Conservation (phyloP, 2,113 vertebrate genomes). For the Paracanthobrama guichenoti region DNA sequence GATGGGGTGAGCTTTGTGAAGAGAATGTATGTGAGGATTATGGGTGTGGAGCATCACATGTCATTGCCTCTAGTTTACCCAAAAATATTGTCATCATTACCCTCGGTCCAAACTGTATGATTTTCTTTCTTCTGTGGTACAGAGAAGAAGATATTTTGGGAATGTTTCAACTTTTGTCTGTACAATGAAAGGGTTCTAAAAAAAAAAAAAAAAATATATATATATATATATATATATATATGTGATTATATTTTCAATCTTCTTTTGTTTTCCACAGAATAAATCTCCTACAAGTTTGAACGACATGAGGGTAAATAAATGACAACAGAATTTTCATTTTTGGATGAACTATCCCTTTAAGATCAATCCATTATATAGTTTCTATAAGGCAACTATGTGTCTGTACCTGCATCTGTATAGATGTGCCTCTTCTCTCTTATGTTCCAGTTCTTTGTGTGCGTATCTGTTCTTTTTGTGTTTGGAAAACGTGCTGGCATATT, state of each 20-base stretch:
- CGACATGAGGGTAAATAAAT: background rate
- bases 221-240: too few relatives aligned
- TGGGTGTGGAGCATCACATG: constrained; percentile 35
- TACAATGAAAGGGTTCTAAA: background rate
- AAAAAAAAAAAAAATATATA: background rate
- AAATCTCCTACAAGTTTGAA: background rate
- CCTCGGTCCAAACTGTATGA: background rate
- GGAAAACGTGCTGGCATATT: constrained; percentile 23
- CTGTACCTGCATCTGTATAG: constrained; percentile 13
- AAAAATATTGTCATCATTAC: background rate
- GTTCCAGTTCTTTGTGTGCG: constrained; percentile 11
- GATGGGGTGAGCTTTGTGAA: constrained; percentile 12
- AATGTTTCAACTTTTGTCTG: background rate
- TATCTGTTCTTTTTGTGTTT: background rate
- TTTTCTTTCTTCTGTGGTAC: background rate
- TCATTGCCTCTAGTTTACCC: background rate
- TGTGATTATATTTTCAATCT: background rate
- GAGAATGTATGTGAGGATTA: constrained; percentile 11
- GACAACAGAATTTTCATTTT: background rate
- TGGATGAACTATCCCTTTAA: background rate
- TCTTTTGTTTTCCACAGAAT: background rate
- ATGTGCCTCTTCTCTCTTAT: background rate
- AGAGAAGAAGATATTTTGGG: background rate
- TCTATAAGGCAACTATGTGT: constrained; percentile 31
- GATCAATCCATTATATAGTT: background rate